Base-by-base conservation (phyloP, 2,888 invertebrate species). In the Hipparchia semele region DNA sequence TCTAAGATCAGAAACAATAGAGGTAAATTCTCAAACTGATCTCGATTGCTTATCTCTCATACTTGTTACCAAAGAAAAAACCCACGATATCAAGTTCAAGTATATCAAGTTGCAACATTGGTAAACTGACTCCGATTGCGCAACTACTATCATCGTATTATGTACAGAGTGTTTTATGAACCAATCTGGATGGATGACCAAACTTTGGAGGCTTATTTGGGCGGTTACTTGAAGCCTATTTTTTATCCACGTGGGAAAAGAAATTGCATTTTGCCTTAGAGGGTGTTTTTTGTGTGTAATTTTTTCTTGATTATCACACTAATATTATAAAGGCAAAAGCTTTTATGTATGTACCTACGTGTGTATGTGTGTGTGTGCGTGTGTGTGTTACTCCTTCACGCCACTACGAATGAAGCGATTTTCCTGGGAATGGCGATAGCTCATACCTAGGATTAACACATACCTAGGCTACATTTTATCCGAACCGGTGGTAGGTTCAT, bases 81-180 rank as follows among this genome's bases (percentile, higher is more conserved):
- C 59, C 59, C 59, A 59, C 59, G 59, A 10, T 59, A 59, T 59
- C 59, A 59, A 59, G 59, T 59, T 59, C 33, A 39, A 59, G 59
- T 59, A 39, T 59, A 39, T 59, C 33, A 39, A 23, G 59, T 59
- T 59, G 59, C 56, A 58, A 23, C 59, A 59, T 54, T 9, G 59
- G 59, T 33, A 59, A 59, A 33, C 59, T 13, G 59, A 59, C 1
- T 33, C 59, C 33, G 56, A 33, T 59, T 59, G 59, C 33, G 33
- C 33, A 59, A 59, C 58, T n/a, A 8, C 58, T 59, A 13, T 23
- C 8, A 13, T 13, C 56, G 13, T 23, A 23, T 56, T 8, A 56
- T 56, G 56, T 56, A 56, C 13, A 56, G 56, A 56, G 12, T 53
- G 53, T 23, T 56, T 13, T 56, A 56, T 56, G 56, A 13, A 56